phyloP scores from a whole-genome alignment of 2,113 vertebrate species.

The Tenebrosternarchus preto region DNA sequence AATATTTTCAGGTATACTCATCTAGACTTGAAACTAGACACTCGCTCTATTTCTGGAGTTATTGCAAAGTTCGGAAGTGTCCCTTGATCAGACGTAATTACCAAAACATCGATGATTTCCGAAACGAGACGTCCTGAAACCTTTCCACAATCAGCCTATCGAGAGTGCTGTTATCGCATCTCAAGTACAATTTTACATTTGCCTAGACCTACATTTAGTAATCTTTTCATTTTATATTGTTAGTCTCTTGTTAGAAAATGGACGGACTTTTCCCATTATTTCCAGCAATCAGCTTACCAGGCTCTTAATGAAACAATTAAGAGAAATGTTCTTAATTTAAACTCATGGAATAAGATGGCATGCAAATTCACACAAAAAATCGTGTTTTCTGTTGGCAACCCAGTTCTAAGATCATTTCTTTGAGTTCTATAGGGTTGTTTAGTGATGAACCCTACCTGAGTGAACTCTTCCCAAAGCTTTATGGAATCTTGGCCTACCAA shows the following conservation, averaged over 20 bases:
- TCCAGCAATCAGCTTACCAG: not conserved
- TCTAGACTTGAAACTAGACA: not conserved
- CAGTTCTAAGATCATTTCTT: not conserved
- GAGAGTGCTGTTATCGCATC: constrained; percentile 5
- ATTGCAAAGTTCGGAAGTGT: constrained; percentile 61
- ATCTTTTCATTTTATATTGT: not conserved
- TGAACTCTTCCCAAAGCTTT: not conserved
- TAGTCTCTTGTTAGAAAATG: not conserved
- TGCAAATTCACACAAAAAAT: not conserved
- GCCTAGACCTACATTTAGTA: not conserved
- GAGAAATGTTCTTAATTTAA: not conserved
- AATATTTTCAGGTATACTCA: not conserved
- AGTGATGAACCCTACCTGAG: constrained; percentile 26
- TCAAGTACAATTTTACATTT: not conserved
- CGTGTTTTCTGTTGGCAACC: not conserved
- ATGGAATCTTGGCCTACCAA: constrained; percentile 33
- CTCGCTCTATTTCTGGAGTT: not conserved
- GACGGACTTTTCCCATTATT: not conserved
- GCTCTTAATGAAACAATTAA: too few species aligned
- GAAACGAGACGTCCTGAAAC: constrained; percentile 20
- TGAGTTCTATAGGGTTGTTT: not conserved
- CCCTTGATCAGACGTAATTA: constrained; percentile 67
- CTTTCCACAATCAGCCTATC: constrained; percentile 9
- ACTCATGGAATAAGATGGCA: not conserved
- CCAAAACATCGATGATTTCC: constrained; percentile 42